Evolutionary conservation across 2,113 vertebrate species (phyloP), one percentile per base, ranked within the genome.

Genomic region (Paralichthys olivaceus): DNA sequence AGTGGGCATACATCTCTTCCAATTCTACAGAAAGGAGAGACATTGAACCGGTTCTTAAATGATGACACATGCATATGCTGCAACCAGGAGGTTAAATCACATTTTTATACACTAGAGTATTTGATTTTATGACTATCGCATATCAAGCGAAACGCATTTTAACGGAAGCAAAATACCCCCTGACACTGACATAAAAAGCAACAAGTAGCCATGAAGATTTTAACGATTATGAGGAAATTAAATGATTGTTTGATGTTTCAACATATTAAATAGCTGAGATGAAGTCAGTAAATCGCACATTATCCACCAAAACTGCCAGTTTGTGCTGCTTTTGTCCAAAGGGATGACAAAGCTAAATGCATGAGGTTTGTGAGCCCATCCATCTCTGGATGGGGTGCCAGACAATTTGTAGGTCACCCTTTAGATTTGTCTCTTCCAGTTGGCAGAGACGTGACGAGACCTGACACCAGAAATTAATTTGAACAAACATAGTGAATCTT

Each of bases 371-470:
- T 45, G 55, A 55, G 29, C 25, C 20, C 14, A 25, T 53, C 25
- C 68, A 34, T 63, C 5, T 55, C 28, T 65, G n/a, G 2, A 66
- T 12, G 20, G 20, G 19, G 15, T 59, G 47, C 13, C 6, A 8
- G 23, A 63, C 26, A 28, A 56, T 64, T 28, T 71, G 14, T 65
- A 56, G 29, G 40, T 34, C 2, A 56, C 12, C 19, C 20, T 43
- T 63, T 53, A 43, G 49, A 74, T 73, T 51, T 79, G 37, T 79
- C 57, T 12, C 19, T 32, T 81, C 32, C 20, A 47, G 4, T 53
- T 73, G 56, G 28, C 65, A 63, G 26, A 67, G 17, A 66, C 4
- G 20, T 34, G 61, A 79, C 15, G 17, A 67, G 60, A 73, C 54
- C n/a, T 26, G 62, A 75, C 67, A 63, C 0, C 26, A 51, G 17